phyloP scores from a whole-genome alignment of 2,797 vertebrate genomes.

The Pachyuromys duprasi region DNA sequence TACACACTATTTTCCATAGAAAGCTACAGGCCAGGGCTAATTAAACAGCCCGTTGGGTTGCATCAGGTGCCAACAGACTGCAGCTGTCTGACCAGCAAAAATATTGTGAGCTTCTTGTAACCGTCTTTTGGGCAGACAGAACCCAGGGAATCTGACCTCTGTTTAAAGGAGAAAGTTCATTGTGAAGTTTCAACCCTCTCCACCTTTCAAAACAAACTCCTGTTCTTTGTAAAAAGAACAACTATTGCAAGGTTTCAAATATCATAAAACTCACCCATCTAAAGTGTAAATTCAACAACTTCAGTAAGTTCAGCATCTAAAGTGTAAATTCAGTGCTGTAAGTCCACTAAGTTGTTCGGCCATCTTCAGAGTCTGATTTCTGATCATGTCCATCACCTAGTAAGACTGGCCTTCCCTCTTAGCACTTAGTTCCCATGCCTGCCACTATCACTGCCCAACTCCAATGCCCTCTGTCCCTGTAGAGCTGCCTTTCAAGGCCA shows the following conservation, averaged over 20 bases:
- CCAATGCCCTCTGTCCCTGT: background rate
- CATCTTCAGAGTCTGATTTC: background rate
- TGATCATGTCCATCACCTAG: background rate
- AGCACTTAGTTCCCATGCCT: too few species aligned
- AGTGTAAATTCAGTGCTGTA: background rate
- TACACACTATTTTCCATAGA: conserved; percentile 84
- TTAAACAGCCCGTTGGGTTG: conserved; percentile 66
- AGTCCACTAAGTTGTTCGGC: background rate
- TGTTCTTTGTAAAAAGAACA: too few species aligned
- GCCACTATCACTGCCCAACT: background rate
- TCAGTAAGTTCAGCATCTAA: background rate
- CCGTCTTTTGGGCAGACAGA: conserved; percentile 56
- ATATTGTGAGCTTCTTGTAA: conserved; percentile 72
- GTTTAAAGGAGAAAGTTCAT: background rate
- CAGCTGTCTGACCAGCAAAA: conserved; percentile 83
- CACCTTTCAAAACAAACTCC: too few species aligned
- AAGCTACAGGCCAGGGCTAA: conserved; percentile 72
- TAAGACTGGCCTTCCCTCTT: background rate
- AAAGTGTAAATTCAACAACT: background rate
- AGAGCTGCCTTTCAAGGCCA: background rate
- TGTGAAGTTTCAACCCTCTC: too few species aligned
- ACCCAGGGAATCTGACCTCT: background rate
- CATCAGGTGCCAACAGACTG: conserved; percentile 85
- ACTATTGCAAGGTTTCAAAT: background rate
- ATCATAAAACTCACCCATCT: background rate